These are phyloP conservation scores for Eulithis prunata DNA, from an alignment of 2,888 invertebrate species.

Conservation along the genomic window DNA sequence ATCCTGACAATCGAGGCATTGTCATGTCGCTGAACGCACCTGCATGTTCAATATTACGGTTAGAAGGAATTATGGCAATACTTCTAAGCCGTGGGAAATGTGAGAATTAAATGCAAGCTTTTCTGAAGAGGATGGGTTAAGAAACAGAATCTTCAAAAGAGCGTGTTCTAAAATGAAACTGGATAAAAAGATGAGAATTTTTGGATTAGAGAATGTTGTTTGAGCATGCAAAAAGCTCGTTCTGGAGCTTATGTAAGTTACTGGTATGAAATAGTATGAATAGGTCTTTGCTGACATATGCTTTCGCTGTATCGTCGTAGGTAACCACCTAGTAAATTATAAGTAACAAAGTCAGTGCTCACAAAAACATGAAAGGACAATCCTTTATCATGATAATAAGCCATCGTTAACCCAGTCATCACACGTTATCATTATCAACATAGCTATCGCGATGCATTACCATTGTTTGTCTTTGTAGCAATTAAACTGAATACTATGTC, in stretches of 20 bases:
- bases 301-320: too few species aligned
- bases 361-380: slow-evolving; percentile 37
- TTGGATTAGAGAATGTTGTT: too few species aligned
- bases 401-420: slow-evolving; percentile 47
- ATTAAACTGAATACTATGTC: slow-evolving; percentile 39
- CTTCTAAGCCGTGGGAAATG: slow-evolving; percentile 67
- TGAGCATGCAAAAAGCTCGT: too few species aligned
- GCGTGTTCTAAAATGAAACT: not conserved
- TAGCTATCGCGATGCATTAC: slow-evolving; percentile 29
- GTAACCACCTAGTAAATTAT: too few species aligned
- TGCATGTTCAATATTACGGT: slow-evolving; percentile 61
- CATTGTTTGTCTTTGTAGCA: slow-evolving; percentile 48
- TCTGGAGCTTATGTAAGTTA: too few species aligned
- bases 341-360: slow-evolving; percentile 17
- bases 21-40: slow-evolving; percentile 57
- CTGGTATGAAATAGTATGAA: too few species aligned
- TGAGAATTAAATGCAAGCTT: slow-evolving; percentile 16
- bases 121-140: slow-evolving; percentile 16
- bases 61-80: slow-evolving; percentile 58
- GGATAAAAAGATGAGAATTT: too few species aligned
- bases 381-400: slow-evolving; percentile 37
- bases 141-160: not conserved
- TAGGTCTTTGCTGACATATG: too few species aligned
- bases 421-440: slow-evolving; percentile 40
- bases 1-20: slow-evolving; percentile 44